phyloP scores from a whole-genome alignment of 1,140 invertebrate species.

The Choristoneura fumiferana region DNA sequence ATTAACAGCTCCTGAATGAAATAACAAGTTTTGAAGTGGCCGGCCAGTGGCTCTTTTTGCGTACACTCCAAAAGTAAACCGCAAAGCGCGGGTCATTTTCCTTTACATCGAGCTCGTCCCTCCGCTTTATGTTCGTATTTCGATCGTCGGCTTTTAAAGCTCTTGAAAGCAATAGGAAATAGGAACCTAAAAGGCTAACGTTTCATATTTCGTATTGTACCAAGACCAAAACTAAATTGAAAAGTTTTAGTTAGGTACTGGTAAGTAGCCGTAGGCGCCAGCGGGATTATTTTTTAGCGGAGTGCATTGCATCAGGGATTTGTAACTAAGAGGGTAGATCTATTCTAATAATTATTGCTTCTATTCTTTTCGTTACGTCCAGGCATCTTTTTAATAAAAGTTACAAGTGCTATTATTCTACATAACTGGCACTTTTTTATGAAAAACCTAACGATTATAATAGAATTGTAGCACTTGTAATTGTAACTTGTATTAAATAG shows the following conservation, averaged over 20 bases:
- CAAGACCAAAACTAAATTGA: neutral
- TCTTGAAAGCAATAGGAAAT: neutral
- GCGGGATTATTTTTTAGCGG: neutral
- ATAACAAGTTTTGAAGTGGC: neutral
- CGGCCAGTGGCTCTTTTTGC: neutral
- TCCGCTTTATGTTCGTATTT: constrained; percentile 7
- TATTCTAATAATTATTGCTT: no score
- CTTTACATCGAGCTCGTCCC: neutral
- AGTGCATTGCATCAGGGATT: neutral
- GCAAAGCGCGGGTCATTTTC: constrained; percentile 5
- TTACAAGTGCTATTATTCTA: no score
- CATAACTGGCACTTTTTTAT: no score
- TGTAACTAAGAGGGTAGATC: no score
- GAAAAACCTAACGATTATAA: no score
- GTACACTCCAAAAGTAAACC: constrained; percentile 1
- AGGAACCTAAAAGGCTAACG: no score
- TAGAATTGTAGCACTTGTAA: no score
- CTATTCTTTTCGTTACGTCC: no score
- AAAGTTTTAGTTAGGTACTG: no score
- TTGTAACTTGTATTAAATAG: no score
- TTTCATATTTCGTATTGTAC: neutral
- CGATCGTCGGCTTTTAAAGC: constrained; percentile 2
- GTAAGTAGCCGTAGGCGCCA: no score
- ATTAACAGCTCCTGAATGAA: neutral
- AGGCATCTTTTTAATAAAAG: no score